Base-by-base conservation (phyloP, 2,797 vertebrate genomes). In the Hippopotamyrus pictus region DNA sequence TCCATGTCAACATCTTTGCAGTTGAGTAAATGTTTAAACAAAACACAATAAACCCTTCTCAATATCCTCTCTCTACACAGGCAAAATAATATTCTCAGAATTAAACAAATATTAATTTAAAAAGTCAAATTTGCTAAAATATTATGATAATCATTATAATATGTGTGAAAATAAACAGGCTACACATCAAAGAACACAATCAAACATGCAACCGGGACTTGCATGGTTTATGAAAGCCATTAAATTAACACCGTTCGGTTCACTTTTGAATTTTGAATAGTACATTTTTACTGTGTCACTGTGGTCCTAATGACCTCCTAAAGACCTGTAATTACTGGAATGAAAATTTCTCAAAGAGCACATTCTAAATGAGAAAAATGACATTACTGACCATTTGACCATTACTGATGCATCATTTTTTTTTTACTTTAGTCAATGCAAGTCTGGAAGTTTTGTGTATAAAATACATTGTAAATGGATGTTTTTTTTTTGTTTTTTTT, bases 1-100 rank as follows among this genome's bases (percentile, higher is more conserved):
- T 53, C 48, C 41, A n/a, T 82, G 76, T 76, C n/a, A 48, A 50
- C 82, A 86, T 86, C 84, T 53, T 86, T 86, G 84, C 48, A 54
- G 84, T 54, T 51, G 84, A 86, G 51, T 86, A 54, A 86, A 86
- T 86, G 51, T 86, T 86, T 53, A 53, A 33, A 54, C 51, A 86
- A 86, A 54, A 54, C 46, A 37, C 51, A 82, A 82, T 46, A 82
- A 86, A 54, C 51, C 48, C 84, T 86, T 86, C 46, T 86, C 50
- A 29, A 50, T 53, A n/a, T 29, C 22, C 5, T 51, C 29, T 54
- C 51, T 86, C 29, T 51, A 51, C 50, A 54, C 14, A 54, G 76
- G 84, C 84, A 29, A 53, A 54, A 82, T 76, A 82, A 82, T 82
- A n/a, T n/a, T n/a, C 6, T 44, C 76, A 37, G 48, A 14, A 53